phyloP scores from a whole-genome alignment of 2,113 vertebrate species.

The Hyperoodon ampullatus region DNA sequence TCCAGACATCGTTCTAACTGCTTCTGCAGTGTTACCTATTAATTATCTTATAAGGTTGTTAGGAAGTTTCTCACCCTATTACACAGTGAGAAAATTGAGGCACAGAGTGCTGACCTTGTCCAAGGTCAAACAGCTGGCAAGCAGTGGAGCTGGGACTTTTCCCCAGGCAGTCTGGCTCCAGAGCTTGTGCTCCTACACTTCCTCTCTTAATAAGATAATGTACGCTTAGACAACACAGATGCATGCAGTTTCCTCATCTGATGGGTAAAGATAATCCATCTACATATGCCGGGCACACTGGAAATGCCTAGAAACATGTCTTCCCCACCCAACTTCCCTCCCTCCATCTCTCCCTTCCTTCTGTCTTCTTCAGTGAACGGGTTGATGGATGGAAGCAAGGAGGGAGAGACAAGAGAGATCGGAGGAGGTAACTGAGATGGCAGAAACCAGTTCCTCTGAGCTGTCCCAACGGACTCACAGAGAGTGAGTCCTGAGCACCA shows the following conservation, averaged over 20 bases:
- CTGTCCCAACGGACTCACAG: not conserved
- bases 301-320: too few species aligned
- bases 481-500: too few species aligned
- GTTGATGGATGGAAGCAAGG: not conserved
- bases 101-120: not conserved
- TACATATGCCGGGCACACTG: too few species aligned
- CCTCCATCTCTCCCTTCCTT: not conserved
- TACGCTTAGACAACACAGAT: fast-evolving
- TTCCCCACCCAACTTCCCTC: too few species aligned
- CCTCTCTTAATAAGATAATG: not conserved
- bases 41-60: not conserved
- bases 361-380: not conserved
- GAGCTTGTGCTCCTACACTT: too few species aligned
- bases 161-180: not conserved
- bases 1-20: not conserved
- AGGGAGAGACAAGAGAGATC: not conserved
- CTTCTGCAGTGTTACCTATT: not conserved
- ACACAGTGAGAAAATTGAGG: slow-evolving; percentile 22
- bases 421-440: not conserved
- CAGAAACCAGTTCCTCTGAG: not conserved
- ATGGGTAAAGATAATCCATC: not conserved
- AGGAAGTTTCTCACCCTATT: not conserved
- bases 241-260: not conserved
- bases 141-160: not conserved
- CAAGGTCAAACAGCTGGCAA: not conserved